Percentiles rank a stretch among this genome's conserved stretches.
Evolutionary conservation across 2,113 vertebrate species (phyloP).

Genomic region (Zingel zingel): DNA sequence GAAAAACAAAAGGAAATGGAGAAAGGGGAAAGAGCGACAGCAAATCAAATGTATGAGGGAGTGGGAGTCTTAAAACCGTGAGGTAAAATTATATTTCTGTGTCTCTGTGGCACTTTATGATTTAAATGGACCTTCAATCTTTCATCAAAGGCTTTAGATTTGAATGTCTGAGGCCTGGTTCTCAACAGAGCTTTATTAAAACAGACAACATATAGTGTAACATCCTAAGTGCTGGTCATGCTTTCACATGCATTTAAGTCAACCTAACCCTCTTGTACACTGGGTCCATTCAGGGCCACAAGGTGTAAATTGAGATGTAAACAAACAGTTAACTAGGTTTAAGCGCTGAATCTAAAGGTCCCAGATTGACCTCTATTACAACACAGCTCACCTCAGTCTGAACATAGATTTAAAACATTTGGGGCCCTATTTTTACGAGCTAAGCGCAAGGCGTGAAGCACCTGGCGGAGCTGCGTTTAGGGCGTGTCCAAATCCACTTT

Average conservation of each 20-base stretch:
- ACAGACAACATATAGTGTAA: slow-evolving; percentile 41
- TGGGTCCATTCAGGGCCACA: slow-evolving; percentile 57
- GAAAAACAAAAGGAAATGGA: not conserved
- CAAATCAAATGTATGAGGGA: not conserved
- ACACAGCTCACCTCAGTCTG: slow-evolving; percentile 26
- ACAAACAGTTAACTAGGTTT: slow-evolving; percentile 67
- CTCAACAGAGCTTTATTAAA: slow-evolving; percentile 18
- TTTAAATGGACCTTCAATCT: not conserved
- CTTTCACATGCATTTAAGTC: slow-evolving; percentile 57
- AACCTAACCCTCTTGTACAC: slow-evolving; percentile 49
- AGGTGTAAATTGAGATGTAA: slow-evolving; percentile 72
- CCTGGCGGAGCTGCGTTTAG: too few relatives aligned
- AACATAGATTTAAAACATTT: slow-evolving; percentile 15
- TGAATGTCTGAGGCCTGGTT: slow-evolving; percentile 3
- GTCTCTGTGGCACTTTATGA: not conserved
- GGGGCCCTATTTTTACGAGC: too few relatives aligned
- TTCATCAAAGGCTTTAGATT: not conserved
- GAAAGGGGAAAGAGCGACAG: not conserved
- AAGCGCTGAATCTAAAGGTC: slow-evolving; percentile 25
- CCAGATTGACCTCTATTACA: slow-evolving; percentile 52
- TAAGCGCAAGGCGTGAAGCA: too few relatives aligned
- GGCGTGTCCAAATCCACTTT: too few relatives aligned
- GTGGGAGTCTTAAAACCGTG: not conserved
- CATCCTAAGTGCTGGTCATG: slow-evolving; percentile 18
- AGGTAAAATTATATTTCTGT: not conserved